These are phyloP conservation scores for Lithosia quadra DNA, from an alignment of 2,888 invertebrate genomes.

Conservation along the genomic window DNA sequence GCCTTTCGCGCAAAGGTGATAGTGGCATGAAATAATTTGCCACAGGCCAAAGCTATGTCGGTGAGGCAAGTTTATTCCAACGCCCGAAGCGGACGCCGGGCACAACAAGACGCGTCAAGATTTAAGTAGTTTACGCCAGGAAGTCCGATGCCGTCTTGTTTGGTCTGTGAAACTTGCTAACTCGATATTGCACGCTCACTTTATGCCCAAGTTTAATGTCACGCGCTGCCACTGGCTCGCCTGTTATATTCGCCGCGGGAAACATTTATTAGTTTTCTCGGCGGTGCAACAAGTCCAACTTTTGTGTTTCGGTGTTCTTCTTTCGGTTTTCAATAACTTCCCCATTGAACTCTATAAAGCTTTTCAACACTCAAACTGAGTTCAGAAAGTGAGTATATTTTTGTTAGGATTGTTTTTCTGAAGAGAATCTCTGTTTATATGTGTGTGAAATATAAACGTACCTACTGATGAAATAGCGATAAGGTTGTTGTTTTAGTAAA, in stretches of 20 bases:
- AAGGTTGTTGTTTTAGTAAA: too few relatives aligned
- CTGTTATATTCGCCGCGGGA: conserved; percentile 65
- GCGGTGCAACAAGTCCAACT: conserved; percentile 75
- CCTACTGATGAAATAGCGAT: not conserved
- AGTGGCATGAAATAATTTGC: conserved; percentile 39
- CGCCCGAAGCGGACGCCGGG: conserved; percentile 58
- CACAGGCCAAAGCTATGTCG: conserved; percentile 39
- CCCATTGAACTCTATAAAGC: conserved; percentile 46
- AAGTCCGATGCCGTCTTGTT: conserved; percentile 74
- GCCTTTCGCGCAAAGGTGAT: conserved; percentile 46
- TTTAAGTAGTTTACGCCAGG: conserved; percentile 83
- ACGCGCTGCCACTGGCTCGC: conserved; percentile 63
- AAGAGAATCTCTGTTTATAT: not conserved
- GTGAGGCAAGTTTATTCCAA: conserved; percentile 55
- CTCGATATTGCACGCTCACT: conserved; percentile 84
- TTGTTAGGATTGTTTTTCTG: conserved; percentile 13
- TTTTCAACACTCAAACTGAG: conserved; percentile 40
- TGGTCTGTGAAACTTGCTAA: conserved; percentile 77
- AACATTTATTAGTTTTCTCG: conserved; percentile 77
- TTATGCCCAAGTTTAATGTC: conserved; percentile 79
- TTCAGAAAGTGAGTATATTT: conserved; percentile 26
- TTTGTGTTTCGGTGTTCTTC: conserved; percentile 63
- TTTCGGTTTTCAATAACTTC: conserved; percentile 65
- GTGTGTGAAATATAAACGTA: not conserved
- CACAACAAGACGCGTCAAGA: conserved; percentile 71